Conservation (phyloP, 2,113 vertebrate species). For the Salvator merianae region DNA sequence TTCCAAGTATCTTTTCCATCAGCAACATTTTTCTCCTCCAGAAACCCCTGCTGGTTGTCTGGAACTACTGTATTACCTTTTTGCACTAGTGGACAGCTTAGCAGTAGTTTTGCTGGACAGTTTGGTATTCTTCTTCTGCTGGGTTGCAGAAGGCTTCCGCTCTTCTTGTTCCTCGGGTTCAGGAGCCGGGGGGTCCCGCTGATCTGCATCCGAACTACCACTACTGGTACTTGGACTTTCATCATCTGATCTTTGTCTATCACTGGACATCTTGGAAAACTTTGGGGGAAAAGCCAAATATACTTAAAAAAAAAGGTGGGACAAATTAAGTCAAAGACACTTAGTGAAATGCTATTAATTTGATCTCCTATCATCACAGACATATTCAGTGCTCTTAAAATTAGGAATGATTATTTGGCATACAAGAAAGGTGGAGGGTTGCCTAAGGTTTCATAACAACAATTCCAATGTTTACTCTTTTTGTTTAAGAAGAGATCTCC, state of each 20-base stretch:
- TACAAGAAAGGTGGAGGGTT: no score
- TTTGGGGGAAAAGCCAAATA: slow-evolving; percentile 27
- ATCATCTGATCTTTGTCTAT: slow-evolving; percentile 89
- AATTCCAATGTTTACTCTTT: slow-evolving; percentile 44
- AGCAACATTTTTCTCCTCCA: not conserved
- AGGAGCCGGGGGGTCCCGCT: slow-evolving; percentile 86
- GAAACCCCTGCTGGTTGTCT: not conserved
- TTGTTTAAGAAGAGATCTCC: not conserved
- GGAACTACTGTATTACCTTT: slow-evolving; percentile 77
- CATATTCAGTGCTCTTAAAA: not conserved
- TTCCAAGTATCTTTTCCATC: accelerated
- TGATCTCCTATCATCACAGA: slow-evolving; percentile 6
- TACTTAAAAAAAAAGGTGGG: not conserved
- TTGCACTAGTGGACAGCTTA: slow-evolving; percentile 91
- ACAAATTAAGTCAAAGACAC: slow-evolving; percentile 40
- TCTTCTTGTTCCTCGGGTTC: slow-evolving; percentile 89
- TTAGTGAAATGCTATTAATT: slow-evolving; percentile 14
- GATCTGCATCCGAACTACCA: slow-evolving; percentile 90
- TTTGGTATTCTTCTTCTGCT: slow-evolving; percentile 92
- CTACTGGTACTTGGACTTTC: slow-evolving; percentile 94
- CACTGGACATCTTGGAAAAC: slow-evolving; percentile 87
- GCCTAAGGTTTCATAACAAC: slow-evolving; percentile 53
- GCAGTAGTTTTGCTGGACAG: slow-evolving; percentile 92
- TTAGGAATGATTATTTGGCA: not conserved
- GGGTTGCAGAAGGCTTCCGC: slow-evolving; percentile 86